Evolutionary conservation across 1,140 invertebrate genomes (phyloP).

Genomic region (Saxidomus purpurata): DNA sequence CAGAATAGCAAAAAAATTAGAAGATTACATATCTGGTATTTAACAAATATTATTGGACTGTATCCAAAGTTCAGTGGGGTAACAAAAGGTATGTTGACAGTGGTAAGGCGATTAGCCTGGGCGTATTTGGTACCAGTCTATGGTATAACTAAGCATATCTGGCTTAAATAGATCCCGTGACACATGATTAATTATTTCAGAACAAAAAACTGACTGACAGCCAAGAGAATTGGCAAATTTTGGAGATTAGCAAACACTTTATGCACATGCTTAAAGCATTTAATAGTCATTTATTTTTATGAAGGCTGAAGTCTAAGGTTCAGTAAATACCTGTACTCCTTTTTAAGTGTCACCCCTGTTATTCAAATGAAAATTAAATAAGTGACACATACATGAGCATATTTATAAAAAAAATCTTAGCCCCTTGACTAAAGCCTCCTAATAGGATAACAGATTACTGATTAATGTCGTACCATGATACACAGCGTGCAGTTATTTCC

Average conservation of each 20-base stretch:
- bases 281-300: slow-evolving; percentile 10
- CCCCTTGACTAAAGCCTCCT: neutral
- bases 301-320: neutral
- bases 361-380: neutral
- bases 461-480: too few relatives aligned
- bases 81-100: slow-evolving; percentile 35
- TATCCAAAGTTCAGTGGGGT: slow-evolving; percentile 36
- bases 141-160: slow-evolving; percentile 5
- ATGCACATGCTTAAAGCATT: neutral
- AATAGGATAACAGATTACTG: too few relatives aligned
- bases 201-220: slow-evolving; percentile 13
- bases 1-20: neutral
- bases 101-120: slow-evolving; percentile 40
- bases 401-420: neutral
- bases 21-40: slow-evolving; percentile 42
- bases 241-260: neutral
- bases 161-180: neutral
- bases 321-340: neutral
- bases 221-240: slow-evolving; percentile 21
- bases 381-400: neutral
- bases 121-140: slow-evolving; percentile 44
- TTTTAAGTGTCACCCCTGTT: neutral
- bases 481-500: too few relatives aligned
- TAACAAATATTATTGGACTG: slow-evolving; percentile 38
- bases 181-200: slow-evolving; percentile 5